A percentile compares a stretch with the other conserved stretches of the same genome.
phyloP scores from a whole-genome alignment of 1,140 invertebrate genomes.

The Cotesia glomerata region DNA sequence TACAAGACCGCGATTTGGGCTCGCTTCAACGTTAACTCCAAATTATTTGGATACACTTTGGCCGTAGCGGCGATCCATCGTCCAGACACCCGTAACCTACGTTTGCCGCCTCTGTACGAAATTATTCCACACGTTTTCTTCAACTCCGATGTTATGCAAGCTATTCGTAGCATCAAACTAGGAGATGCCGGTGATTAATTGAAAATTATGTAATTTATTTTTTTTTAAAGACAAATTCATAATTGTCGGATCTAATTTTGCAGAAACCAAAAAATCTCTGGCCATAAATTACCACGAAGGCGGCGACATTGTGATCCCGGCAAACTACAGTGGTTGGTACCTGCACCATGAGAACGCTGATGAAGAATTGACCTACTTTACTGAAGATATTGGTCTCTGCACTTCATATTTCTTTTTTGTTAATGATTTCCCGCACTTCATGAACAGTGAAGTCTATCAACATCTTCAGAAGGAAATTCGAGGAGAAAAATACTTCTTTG shows the following conservation, averaged over 20 bases:
- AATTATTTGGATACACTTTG: slow-evolving; percentile 70
- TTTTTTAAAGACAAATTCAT: too few species aligned
- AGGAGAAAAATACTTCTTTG: slow-evolving; percentile 70
- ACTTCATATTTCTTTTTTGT: slow-evolving; percentile 71
- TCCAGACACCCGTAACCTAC: slow-evolving; percentile 67
- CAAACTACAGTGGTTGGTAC: slow-evolving; percentile 65
- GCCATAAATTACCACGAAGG: slow-evolving; percentile 29
- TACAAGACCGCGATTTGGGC: slow-evolving; percentile 64
- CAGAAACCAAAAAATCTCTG: slow-evolving; percentile 34
- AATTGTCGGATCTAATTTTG: too few species aligned
- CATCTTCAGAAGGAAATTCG: slow-evolving; percentile 63
- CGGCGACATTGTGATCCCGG: slow-evolving; percentile 44
- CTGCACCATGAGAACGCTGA: slow-evolving; percentile 58
- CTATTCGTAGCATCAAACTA: slow-evolving; percentile 66
- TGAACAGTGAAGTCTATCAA: slow-evolving; percentile 62
- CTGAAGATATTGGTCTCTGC: slow-evolving; percentile 74
- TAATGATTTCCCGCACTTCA: slow-evolving; percentile 69
- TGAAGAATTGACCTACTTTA: slow-evolving; percentile 70
- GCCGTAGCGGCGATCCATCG: slow-evolving; percentile 69
- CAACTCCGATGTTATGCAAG: slow-evolving; percentile 66
- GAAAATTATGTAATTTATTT: background rate
- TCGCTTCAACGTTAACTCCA: slow-evolving; percentile 68
- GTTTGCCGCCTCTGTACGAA: slow-evolving; percentile 72
- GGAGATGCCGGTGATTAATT: slow-evolving; percentile 38
- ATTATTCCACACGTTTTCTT: slow-evolving; percentile 72